Percentiles rank a stretch among this genome's conserved stretches.
These are phyloP conservation scores for Dasypogon diadema DNA, from an alignment of 2,888 invertebrate species.

Conservation along the genomic window DNA sequence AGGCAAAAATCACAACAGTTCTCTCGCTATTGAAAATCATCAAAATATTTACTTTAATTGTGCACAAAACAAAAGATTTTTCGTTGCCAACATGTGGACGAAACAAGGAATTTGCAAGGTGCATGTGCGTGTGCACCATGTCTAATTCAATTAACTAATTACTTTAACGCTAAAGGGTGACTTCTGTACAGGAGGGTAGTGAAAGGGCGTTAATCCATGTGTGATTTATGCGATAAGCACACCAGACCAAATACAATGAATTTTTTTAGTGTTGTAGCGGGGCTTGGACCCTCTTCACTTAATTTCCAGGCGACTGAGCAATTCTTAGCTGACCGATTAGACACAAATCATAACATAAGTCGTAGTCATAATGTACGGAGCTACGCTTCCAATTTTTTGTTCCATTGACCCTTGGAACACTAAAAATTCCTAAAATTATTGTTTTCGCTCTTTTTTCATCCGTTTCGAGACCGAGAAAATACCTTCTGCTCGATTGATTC, in stretches of 20 bases:
- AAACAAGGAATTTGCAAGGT: slow-evolving; percentile 39
- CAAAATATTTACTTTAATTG: slow-evolving; percentile 30
- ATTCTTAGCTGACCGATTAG: slow-evolving; percentile 56
- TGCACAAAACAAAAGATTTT: slow-evolving; percentile 15
- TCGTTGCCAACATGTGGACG: neutral
- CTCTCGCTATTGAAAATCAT: neutral
- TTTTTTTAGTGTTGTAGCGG: neutral
- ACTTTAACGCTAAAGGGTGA: slow-evolving; percentile 41
- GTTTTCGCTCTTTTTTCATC: slow-evolving; percentile 51
- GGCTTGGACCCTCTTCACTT: slow-evolving; percentile 34
- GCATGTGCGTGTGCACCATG: neutral
- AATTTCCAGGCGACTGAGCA: slow-evolving; percentile 52
- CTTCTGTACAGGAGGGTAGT: neutral
- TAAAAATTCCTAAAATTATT: slow-evolving; percentile 53
- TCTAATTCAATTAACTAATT: slow-evolving; percentile 45
- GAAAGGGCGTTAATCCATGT: slow-evolving; percentile 56
- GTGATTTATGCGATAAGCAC: slow-evolving; percentile 53
- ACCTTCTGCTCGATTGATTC: slow-evolving; percentile 53
- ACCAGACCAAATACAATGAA: slow-evolving; percentile 7
- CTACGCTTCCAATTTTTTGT: slow-evolving; percentile 46
- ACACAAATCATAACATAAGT: slow-evolving; percentile 57
- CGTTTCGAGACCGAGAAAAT: slow-evolving; percentile 46
- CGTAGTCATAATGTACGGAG: slow-evolving; percentile 10
- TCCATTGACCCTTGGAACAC: slow-evolving; percentile 26
- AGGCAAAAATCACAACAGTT: neutral